Evolutionary conservation across 2,797 vertebrate genomes (phyloP).

Genomic region (Natrix natrix): DNA sequence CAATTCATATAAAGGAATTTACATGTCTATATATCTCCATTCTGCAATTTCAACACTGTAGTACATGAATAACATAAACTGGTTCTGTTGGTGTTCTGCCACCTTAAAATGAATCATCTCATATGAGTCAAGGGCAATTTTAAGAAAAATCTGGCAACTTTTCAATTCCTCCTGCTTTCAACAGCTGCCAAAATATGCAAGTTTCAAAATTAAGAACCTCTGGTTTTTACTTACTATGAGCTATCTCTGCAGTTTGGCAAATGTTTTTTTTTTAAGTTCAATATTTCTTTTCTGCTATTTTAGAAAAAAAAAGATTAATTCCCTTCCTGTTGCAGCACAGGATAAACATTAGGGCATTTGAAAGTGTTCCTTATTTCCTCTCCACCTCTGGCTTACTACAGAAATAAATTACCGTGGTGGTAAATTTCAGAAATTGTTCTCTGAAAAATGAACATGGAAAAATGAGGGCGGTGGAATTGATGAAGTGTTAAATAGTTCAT

Average conservation of each 20-base stretch:
- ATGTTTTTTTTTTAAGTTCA: slow-evolving; percentile 46
- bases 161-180: slow-evolving; percentile 60
- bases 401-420: background rate
- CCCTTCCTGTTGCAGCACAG: slow-evolving; percentile 1
- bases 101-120: slow-evolving; percentile 37
- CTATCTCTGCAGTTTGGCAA: slow-evolving; percentile 32
- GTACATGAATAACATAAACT: slow-evolving; percentile 29
- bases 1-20: too few species aligned
- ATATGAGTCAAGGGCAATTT: slow-evolving; percentile 45
- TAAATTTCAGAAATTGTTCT: background rate
- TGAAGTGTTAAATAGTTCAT: background rate
- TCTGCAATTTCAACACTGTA: slow-evolving; percentile 22
- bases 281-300: slow-evolving; percentile 40
- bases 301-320: background rate
- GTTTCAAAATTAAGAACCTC: slow-evolving; percentile 46
- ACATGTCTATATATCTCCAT: background rate
- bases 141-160: slow-evolving; percentile 41
- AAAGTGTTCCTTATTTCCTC: slow-evolving; percentile 31
- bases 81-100: slow-evolving; percentile 37
- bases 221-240: slow-evolving; percentile 53
- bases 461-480: background rate
- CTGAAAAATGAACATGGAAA: background rate
- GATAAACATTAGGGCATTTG: slow-evolving; percentile 21
- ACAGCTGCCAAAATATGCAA: slow-evolving; percentile 55
- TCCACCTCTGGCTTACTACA: background rate